Evolutionary conservation across 2,888 invertebrate species (phyloP).

Genomic region (Stegana nigrithorax): DNA sequence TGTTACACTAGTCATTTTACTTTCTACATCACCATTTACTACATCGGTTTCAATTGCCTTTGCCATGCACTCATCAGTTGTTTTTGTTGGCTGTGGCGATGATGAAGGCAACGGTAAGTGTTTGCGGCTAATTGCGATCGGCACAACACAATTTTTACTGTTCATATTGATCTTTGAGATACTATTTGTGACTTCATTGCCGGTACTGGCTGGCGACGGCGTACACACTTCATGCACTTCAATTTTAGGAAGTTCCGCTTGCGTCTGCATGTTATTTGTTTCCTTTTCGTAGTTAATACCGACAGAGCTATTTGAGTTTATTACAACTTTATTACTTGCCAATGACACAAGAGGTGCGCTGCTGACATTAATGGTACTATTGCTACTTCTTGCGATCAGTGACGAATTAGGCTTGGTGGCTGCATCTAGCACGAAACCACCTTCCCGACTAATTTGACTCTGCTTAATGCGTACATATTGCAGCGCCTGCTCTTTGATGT

Average conservation of each 20-base stretch:
- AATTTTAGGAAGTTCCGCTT: constrained; percentile 40
- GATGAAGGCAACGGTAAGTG: background rate
- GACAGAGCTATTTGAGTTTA: background rate
- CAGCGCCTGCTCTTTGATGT: constrained; percentile 79
- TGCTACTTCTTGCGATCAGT: background rate
- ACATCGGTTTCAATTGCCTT: no score
- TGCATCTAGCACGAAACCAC: background rate
- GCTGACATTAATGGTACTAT: background rate
- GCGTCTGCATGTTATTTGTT: background rate
- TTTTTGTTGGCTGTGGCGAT: constrained; percentile 20
- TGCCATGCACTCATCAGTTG: no score
- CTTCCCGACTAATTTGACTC: constrained; percentile 70
- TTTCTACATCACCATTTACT: constrained; percentile 47
- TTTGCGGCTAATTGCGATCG: background rate
- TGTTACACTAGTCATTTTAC: constrained; percentile 23
- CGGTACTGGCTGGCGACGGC: constrained; percentile 29
- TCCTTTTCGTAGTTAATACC: no score
- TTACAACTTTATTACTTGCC: background rate
- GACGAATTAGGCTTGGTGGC: constrained; percentile 17
- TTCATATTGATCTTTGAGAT: background rate
- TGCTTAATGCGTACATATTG: constrained; percentile 80
- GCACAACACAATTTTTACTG: no score
- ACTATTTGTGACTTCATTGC: background rate
- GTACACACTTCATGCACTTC: constrained; percentile 48
- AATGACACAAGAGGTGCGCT: constrained; percentile 8